These are phyloP conservation scores for Globodera ellingtonae DNA, from an alignment of 1,140 invertebrate species.

Conservation along the genomic window DNA sequence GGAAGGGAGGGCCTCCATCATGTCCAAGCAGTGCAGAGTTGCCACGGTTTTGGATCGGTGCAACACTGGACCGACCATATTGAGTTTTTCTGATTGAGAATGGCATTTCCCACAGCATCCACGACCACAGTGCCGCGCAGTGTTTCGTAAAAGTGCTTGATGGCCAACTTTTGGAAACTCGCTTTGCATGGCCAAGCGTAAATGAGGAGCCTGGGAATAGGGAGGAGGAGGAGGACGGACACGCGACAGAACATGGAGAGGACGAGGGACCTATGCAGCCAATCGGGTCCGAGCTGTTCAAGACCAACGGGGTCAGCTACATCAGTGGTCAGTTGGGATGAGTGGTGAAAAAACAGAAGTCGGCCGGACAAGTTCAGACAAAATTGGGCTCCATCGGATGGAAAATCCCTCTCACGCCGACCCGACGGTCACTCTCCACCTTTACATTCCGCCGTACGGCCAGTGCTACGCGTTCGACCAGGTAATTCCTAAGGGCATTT, in stretches of 20 bases:
- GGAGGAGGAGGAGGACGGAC: not conserved
- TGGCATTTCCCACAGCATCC: slow-evolving; percentile 72
- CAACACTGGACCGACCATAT: not conserved
- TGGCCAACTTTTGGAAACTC: slow-evolving; percentile 72
- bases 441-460: slow-evolving; percentile 92
- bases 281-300: slow-evolving; percentile 68
- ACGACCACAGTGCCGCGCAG: slow-evolving; percentile 92
- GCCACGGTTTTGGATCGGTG: too few species aligned
- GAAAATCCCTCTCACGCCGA: slow-evolving; percentile 89
- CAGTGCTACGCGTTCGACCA: slow-evolving; percentile 84
- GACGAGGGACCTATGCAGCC: slow-evolving; percentile 55
- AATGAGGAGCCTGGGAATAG: not conserved
- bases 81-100: not conserved
- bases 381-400: slow-evolving; percentile 88
- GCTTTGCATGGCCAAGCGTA: slow-evolving; percentile 75
- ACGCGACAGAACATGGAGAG: not conserved
- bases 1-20: not conserved
- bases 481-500: slow-evolving; percentile 29
- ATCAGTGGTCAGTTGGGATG: slow-evolving; percentile 79
- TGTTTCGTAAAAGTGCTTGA: slow-evolving; percentile 89
- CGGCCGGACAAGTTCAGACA: slow-evolving; percentile 72
- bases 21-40: too few species aligned
- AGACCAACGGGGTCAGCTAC: slow-evolving; percentile 82
- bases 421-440: slow-evolving; percentile 84
- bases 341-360: not conserved